Evolutionary conservation across 2,113 vertebrate species (phyloP), one percentile per base, ranked within the genome.

Genomic region (Phoenicopterus ruber): DNA sequence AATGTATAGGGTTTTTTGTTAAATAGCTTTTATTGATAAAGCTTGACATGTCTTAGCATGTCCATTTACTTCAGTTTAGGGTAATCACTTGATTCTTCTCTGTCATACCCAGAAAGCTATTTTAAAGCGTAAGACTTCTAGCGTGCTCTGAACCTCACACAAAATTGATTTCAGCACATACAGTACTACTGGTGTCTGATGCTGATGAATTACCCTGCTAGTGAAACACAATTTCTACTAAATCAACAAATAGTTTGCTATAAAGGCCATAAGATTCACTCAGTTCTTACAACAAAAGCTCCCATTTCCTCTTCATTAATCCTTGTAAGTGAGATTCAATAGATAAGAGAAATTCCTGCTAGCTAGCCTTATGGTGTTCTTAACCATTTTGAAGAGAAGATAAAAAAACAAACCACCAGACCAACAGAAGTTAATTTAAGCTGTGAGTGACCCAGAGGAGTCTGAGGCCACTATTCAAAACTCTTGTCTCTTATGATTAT

Each of bases 201-300:
- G 70, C 92, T 98, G 97, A 98, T 98, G 95, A 98, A 98, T 98
- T 94, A 93, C 89, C 67, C 93, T 96, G 86, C 94, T 97, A 93
- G 92, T 76, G 96, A 98, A 98, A 98, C 94, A 96, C 96, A 97
- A 96, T 98, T 97, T 98, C 97, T 94, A 96, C 96, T 97, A 98
- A 98, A 98, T 98, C 98, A 98, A 98, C 97, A 98, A 98, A 98
- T 93, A 97, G 96, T 98, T 97, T 96, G 83, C 96, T 98, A 94
- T 97, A 97, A 97, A 98, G 80, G 89, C 93, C 83, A 36, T 94
- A 97, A 97, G 95, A 96, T 91, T 95, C 88, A 94, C 81, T 97
- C 90, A 74, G 96, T 81, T 91, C 87, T 92, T 96, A 88, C 70
- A 97, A 97, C 81, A 97, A 97, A 97, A 97, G 80, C 88, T 97